Conservation (phyloP, 1,140 invertebrate species). For the Pseudobourletiella spinata region DNA sequence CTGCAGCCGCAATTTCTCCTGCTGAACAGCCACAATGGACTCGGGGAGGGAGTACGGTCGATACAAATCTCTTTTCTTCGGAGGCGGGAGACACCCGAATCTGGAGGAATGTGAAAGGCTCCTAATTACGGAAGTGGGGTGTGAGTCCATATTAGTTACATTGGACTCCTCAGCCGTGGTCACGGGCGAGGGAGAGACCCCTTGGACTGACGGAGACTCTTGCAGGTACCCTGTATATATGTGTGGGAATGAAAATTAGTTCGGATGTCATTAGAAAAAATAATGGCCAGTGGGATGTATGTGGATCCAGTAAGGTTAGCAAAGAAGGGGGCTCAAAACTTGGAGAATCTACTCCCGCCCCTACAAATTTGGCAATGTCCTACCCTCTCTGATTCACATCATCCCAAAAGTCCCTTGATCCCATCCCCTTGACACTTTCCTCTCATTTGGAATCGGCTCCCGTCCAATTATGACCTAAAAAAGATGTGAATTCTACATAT, state of each 20-base stretch:
- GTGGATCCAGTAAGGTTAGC: no score
- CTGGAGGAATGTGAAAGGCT: slow-evolving; percentile 10
- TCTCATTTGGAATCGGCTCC: no score
- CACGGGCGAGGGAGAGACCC: slow-evolving; percentile 13
- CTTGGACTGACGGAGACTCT: slow-evolving; percentile 21
- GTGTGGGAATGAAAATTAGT: background rate
- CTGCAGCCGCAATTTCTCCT: slow-evolving; percentile 33
- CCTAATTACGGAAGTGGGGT: slow-evolving; percentile 23
- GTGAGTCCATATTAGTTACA: slow-evolving; percentile 31
- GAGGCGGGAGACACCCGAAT: slow-evolving; percentile 29
- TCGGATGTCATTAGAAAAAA: background rate
- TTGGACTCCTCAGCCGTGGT: slow-evolving; percentile 20
- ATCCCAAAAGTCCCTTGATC: no score
- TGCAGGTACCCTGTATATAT: slow-evolving; percentile 34
- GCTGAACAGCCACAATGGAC: slow-evolving; percentile 32
- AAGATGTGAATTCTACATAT: no score
- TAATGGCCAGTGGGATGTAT: no score
- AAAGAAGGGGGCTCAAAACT: no score
- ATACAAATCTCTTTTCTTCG: slow-evolving; percentile 34
- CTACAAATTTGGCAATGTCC: no score
- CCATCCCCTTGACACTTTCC: no score
- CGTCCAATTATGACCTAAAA: no score
- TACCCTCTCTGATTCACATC: no score
- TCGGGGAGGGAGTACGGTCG: slow-evolving; percentile 34
- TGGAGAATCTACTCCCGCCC: no score